Base-by-base conservation (phyloP, 2,797 vertebrate genomes). In the Thunnus albacares region DNA sequence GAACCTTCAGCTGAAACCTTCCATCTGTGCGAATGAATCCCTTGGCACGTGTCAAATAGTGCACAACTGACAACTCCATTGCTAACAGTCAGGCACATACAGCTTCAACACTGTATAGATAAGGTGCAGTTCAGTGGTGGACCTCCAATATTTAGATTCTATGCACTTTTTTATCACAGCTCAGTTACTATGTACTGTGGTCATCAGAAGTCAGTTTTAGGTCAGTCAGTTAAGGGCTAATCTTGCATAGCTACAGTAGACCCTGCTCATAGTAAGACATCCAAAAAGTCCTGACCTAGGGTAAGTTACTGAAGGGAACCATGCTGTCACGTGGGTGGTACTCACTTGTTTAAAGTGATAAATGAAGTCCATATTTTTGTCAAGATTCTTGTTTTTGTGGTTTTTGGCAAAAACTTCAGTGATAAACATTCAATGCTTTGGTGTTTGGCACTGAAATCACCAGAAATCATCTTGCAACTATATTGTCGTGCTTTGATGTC, bases 301-400 rank as follows among this genome's bases (percentile, higher is more conserved):
- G 47, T 65, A 17, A 75, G 58, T 82, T 71, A 76, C 59, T 60
- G 15, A 76, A 75, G 53, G 63, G 82, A 90, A 88, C 83, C 79
- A 82, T 66, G 71, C 51, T 81, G 81, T 89, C 77, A 81, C 58
- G 73, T 86, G 86, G 87, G 87, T 89, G 85, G 86, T 79, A 77
- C 80, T 81, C 69, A 66, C 63, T 85, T 85, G 67, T 82, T 88
- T 77, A 77, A 86, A 82, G 72, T 84, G 80, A 86, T 79, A 86
- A 90, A 91, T 85, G 41, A 80, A 87, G 68, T 84, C 83, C 80
- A 89, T 77, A 71, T 86, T 88, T 88, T 80, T 68, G 51, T 58
- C 55, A 75, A 22, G 59, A 87, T 82, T 86, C 69, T 67, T 87
- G 51, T 82, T 90, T 85, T 88, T 81, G 75, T 87, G 73, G 69